Percentiles rank a stretch among this genome's conserved stretches.
Conservation (phyloP, 2,888 invertebrate species). For the Ypsolopha scabrella region DNA sequence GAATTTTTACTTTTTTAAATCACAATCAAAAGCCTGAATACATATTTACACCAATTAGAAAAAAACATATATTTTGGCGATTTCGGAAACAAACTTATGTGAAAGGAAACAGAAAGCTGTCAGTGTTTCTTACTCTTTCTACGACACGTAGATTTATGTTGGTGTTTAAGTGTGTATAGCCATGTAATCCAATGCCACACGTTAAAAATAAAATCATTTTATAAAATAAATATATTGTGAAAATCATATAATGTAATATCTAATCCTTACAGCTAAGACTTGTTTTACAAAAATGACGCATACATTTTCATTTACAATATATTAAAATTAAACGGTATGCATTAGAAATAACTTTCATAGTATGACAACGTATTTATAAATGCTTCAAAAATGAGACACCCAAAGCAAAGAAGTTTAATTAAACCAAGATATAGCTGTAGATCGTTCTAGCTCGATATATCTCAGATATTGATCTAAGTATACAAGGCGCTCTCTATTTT, state of each 20-base stretch:
- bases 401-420: too few species aligned
- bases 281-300: too few species aligned
- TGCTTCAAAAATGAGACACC: too few species aligned
- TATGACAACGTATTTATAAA: too few species aligned
- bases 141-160: neutral
- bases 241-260: neutral
- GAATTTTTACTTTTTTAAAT: conserved; percentile 9
- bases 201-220: neutral
- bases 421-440: too few species aligned
- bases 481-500: too few species aligned
- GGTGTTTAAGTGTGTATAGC: neutral
- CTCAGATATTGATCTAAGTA: too few species aligned
- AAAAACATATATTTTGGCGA: neutral
- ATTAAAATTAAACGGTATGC: too few species aligned
- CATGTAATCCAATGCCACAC: neutral
- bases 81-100: neutral
- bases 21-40: conserved; percentile 13
- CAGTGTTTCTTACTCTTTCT: neutral
- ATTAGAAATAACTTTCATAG: too few species aligned
- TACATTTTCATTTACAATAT: too few species aligned
- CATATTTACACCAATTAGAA: conserved; percentile 9
- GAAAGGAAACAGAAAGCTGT: conserved; percentile 13
- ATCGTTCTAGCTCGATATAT: too few species aligned
- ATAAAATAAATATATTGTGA: neutral
- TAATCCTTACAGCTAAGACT: neutral